Base-by-base conservation (phyloP, 1,140 invertebrate genomes). In the Cydia fagiglandana region DNA sequence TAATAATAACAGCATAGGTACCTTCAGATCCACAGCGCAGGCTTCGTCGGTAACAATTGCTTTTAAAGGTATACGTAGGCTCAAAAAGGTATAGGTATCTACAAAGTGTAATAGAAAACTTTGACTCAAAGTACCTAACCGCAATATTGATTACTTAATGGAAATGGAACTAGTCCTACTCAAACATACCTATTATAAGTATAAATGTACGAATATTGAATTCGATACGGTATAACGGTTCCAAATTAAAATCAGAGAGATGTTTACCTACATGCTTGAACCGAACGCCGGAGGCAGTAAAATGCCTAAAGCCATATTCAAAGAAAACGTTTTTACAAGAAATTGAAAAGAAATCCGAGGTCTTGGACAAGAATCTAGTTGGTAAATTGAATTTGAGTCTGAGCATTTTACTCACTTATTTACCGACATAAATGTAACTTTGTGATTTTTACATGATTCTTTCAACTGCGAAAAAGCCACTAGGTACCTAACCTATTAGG, bases 331-430 rank as follows among this genome's bases (percentile, higher is more conserved):
- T 61, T 5, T 17, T 20, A 24, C 6, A 61, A 61, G 56, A 61
- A 61, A 61, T 61, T 61, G 56, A 61, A 61, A 61, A 61, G 56
- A 24, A 24, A 61, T 61, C 56, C 56, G 56, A 12, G 56, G 17
- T 61, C 56, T 61, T 61, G 17, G 56, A n/a, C n/a, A 24, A 2
- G 56, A 24, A 61, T 61, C 56, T 61, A 61, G 56, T 61, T 12
- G 17, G 56, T 24, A 61, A 61, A 61, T 61, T 61, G 56, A 61
- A 61, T 61, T n/a, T 61, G 6, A n/a, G 56, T 61, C 20, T 24
- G 17, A 24, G 20, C 6, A 61, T 61, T 61, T n/a, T 17, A 17
- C 50, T 53, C 6, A n/a, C 2, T 53, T n/a, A 53, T 45, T 47
- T 7, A 53, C n/a, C 0, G 50, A 17, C 12, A 7, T 50, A 53